phyloP scores from a whole-genome alignment of 1,140 invertebrate genomes.

The Nomia melanderi region DNA sequence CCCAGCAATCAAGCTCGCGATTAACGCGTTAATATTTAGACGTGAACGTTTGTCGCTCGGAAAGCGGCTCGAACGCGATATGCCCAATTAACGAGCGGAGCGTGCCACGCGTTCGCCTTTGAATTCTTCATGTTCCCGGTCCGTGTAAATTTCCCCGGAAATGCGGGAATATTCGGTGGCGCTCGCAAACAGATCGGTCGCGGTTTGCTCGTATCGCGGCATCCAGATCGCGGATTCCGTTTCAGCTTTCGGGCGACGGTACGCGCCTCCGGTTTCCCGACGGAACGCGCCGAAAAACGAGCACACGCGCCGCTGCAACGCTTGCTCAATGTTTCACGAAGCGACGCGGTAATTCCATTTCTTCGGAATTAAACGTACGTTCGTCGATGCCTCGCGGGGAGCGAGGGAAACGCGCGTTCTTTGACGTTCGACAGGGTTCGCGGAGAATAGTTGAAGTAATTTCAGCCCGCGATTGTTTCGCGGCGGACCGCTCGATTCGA shows the following conservation, averaged over 20 bases:
- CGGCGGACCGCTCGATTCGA: too few species aligned
- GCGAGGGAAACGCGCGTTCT: neutral
- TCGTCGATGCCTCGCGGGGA: neutral
- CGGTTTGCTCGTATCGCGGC: neutral
- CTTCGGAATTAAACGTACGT: neutral
- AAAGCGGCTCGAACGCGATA: neutral
- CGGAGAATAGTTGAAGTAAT: neutral
- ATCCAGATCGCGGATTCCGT: neutral
- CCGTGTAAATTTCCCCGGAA: neutral
- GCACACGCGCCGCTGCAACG: neutral
- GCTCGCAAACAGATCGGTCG: neutral
- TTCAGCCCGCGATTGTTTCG: neutral
- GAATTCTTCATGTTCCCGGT: conserved; percentile 5
- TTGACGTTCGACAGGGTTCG: neutral
- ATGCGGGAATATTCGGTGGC: neutral
- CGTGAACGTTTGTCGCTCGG: neutral
- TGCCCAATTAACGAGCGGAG: conserved; percentile 1
- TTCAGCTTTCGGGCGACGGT: neutral
- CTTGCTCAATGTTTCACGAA: neutral
- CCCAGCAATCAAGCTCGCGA: neutral
- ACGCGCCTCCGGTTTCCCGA: neutral
- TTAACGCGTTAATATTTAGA: neutral
- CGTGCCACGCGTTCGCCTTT: neutral
- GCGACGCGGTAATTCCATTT: neutral
- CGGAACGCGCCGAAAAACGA: neutral